A percentile compares a stretch with the other conserved stretches of the same genome.
Conservation (phyloP, 2,888 invertebrate genomes). For the Orthosia cruda region DNA sequence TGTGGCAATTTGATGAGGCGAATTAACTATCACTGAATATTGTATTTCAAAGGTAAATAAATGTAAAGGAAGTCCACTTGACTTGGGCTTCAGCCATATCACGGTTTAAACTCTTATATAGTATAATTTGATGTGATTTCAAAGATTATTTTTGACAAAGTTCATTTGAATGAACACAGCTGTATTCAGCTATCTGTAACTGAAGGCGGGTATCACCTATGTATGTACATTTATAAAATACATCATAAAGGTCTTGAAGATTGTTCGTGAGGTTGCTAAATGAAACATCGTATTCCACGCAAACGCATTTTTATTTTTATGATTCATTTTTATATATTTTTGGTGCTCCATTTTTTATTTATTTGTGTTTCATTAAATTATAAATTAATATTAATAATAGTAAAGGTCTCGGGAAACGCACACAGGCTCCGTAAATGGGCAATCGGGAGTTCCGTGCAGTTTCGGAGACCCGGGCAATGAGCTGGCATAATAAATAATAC, state of each 20-base stretch:
- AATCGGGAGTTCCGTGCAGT: conserved; percentile 85
- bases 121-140: neutral
- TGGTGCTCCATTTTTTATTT: conserved; percentile 91
- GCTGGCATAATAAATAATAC: conserved; percentile 91
- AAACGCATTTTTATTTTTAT: conserved; percentile 89
- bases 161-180: neutral
- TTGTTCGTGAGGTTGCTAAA: conserved; percentile 63
- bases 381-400: conserved; percentile 90
- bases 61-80: neutral
- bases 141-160: neutral
- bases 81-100: neutral
- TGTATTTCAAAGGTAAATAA: neutral
- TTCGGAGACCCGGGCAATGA: conserved; percentile 89
- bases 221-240: neutral
- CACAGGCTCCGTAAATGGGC: conserved; percentile 89
- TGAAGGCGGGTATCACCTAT: no score
- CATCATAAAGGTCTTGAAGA: neutral
- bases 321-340: conserved; percentile 89
- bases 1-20: conserved; percentile 20
- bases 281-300: conserved; percentile 85
- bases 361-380: conserved; percentile 89
- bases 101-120: neutral
- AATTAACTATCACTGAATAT: neutral
- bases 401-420: conserved; percentile 83
- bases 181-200: neutral